These are phyloP conservation scores for Aphelinus certus DNA, from an alignment of 1,140 invertebrate genomes.

Conservation along the genomic window DNA sequence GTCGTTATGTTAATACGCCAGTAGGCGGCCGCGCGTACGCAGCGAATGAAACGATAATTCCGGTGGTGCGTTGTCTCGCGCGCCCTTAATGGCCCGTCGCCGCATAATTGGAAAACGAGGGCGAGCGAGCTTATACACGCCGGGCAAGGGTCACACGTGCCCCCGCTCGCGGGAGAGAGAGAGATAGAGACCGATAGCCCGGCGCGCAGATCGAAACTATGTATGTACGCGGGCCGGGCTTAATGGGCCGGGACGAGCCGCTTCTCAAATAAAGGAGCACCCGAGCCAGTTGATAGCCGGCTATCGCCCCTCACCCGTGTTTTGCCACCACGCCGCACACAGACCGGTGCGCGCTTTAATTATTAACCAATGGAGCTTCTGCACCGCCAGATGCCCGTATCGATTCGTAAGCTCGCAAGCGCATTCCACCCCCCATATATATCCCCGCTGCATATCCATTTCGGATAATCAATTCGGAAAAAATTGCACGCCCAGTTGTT, in stretches of 20 bases:
- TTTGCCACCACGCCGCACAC: too few species aligned
- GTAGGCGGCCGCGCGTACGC: conserved; percentile 21
- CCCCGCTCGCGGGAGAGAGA: background rate
- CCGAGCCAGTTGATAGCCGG: background rate
- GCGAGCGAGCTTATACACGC: conserved; percentile 46
- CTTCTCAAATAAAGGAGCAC: conserved; percentile 29
- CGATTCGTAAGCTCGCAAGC: background rate
- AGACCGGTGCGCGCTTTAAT: conserved; percentile 20
- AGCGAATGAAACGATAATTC: conserved; percentile 55
- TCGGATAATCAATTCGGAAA: too few species aligned
- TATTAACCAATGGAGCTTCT: conserved; percentile 22
- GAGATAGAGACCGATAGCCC: conserved; percentile 5
- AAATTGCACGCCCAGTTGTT: too few species aligned
- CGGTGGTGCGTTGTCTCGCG: conserved; percentile 30
- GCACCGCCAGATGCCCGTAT: background rate
- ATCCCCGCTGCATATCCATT: too few species aligned
- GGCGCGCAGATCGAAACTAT: background rate
- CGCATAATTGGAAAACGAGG: conserved; percentile 52
- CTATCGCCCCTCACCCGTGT: background rate
- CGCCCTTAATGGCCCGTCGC: conserved; percentile 47
- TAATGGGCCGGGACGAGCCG: conserved; percentile 26
- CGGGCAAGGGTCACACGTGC: background rate
- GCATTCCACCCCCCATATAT: too few species aligned
- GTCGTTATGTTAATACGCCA: conserved; percentile 54
- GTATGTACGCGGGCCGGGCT: conserved; percentile 1